A percentile compares a stretch with the other conserved stretches of the same genome.
phyloP scores from a whole-genome alignment of 2,113 vertebrate genomes.

The Toxostoma redivivum region DNA sequence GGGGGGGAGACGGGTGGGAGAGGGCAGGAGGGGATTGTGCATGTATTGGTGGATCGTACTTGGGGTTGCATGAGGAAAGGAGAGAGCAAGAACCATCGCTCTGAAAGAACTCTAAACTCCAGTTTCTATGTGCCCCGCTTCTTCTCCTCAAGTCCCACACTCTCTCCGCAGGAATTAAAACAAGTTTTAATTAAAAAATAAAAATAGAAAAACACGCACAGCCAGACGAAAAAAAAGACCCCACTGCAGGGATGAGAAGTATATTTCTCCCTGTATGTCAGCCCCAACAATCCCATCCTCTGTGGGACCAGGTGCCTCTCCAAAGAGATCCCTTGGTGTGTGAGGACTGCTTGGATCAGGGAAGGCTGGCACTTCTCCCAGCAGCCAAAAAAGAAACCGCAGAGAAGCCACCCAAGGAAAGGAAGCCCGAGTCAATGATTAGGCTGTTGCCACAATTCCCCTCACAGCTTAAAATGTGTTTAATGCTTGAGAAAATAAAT shows the following conservation, averaged over 20 bases:
- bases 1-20: neutral
- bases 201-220: conserved; percentile 49
- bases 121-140: neutral
- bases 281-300: conserved; percentile 17
- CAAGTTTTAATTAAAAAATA: conserved; percentile 34
- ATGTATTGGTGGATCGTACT: conserved; percentile 5
- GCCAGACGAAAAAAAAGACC: conserved; percentile 22
- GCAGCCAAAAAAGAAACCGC: neutral
- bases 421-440: conserved; percentile 12
- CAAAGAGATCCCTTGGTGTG: neutral
- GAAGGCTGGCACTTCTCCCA: conserved; percentile 11
- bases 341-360: neutral
- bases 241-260: conserved; percentile 10
- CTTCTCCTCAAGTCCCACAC: conserved; percentile 47
- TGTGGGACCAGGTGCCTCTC: neutral
- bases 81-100: conserved; percentile 18
- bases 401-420: conserved; percentile 38
- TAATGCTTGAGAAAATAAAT: conserved; percentile 59
- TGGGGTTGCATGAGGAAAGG: neutral
- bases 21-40: conserved; percentile 43
- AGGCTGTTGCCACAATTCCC: neutral
- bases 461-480: conserved; percentile 24
- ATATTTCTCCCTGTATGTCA: conserved; percentile 23
- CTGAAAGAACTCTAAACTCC: neutral
- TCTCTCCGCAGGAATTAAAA: conserved; percentile 47